Evolutionary conservation across 2,113 vertebrate species (phyloP).

Genomic region (Laticauda laticaudata): DNA sequence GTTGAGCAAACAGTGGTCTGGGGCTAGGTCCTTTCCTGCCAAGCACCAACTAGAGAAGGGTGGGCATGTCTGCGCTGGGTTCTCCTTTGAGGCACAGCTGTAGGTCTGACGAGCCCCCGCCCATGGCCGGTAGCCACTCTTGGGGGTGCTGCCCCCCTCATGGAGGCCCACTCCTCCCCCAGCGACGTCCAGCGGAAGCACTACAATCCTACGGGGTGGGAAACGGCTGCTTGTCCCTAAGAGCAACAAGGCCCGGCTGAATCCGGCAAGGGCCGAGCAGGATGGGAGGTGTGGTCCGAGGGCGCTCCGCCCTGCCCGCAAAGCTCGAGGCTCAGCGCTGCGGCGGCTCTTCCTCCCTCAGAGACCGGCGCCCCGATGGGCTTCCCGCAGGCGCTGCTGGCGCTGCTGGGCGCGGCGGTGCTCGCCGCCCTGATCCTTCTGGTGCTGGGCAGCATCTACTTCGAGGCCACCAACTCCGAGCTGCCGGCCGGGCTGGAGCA

Average conservation of each 20-base stretch:
- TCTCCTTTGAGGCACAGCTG: background rate
- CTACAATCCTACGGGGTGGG: background rate
- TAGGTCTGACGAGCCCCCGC: background rate
- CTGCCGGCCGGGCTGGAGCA: slow-evolving; percentile 67
- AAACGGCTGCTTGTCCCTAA: background rate
- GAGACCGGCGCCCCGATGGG: slow-evolving; percentile 56
- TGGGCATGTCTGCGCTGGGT: too few relatives aligned
- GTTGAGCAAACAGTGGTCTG: too few relatives aligned
- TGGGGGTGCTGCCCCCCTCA: background rate
- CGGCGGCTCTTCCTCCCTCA: background rate
- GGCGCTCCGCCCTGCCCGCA: background rate
- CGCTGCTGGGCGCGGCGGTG: slow-evolving; percentile 64
- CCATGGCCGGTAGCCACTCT: background rate
- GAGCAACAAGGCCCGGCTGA: background rate
- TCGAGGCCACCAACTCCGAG: slow-evolving; percentile 72
- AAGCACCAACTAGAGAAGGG: too few relatives aligned
- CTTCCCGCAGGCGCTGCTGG: slow-evolving; percentile 62
- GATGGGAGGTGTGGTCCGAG: background rate
- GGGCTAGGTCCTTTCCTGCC: too few relatives aligned
- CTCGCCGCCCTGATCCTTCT: slow-evolving; percentile 67
- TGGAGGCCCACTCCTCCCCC: background rate
- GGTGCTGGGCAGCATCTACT: slow-evolving; percentile 70
- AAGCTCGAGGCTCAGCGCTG: background rate
- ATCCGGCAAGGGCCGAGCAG: background rate
- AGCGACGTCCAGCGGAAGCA: background rate